Evolutionary conservation across 2,797 vertebrate species (phyloP).

Genomic region (Myiothlypis coronata): DNA sequence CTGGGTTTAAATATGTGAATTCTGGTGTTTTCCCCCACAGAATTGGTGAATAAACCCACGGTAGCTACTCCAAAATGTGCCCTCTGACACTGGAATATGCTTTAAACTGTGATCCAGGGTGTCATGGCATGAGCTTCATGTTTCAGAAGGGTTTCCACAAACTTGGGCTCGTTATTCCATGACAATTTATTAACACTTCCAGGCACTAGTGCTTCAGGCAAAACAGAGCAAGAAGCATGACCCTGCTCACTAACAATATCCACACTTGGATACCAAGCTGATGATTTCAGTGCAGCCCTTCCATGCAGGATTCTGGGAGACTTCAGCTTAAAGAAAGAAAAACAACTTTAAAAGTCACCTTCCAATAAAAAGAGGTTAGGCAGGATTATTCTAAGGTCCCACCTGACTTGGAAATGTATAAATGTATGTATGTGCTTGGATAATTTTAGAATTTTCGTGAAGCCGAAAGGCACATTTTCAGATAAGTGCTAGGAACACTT

Average conservation of each 20-base stretch:
- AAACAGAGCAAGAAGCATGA: not conserved
- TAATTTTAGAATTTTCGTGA: conserved; percentile 13
- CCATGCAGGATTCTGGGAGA: not conserved
- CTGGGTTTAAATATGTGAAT: not conserved
- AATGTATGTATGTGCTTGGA: not conserved
- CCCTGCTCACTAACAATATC: not conserved
- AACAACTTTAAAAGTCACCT: not conserved
- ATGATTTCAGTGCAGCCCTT: not conserved
- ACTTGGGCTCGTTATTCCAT: not conserved
- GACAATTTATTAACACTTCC: conserved; percentile 5
- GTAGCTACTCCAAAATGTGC: not conserved
- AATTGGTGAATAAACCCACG: not conserved
- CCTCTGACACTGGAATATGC: not conserved
- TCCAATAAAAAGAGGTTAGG: not conserved
- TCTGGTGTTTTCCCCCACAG: not conserved
- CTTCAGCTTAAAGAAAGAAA: conserved; percentile 21
- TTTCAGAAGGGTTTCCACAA: conserved; percentile 18
- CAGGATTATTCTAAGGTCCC: conserved; percentile 25
- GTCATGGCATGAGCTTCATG: not conserved
- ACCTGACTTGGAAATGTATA: conserved; percentile 29
- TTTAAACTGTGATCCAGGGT: not conserved
- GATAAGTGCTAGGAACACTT: conserved; percentile 26
- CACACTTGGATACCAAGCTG: not conserved
- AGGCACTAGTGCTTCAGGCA: not conserved
- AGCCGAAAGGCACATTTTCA: not conserved